Base-by-base conservation (phyloP, 2,797 vertebrate genomes). In the Bovichtus diacanthus region DNA sequence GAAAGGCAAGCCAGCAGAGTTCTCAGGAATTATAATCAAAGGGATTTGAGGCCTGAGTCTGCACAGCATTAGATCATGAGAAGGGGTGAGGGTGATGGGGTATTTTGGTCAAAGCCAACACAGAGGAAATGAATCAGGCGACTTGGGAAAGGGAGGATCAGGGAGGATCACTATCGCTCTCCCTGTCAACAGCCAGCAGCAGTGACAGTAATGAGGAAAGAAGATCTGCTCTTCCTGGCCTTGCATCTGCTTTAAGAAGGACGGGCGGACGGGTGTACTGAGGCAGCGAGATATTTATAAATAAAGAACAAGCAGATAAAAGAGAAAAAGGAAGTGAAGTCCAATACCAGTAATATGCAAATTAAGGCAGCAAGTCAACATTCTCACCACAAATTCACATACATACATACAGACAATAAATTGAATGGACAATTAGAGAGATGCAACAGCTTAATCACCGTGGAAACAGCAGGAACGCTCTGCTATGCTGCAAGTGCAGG, bases 381-480 rank as follows among this genome's bases (percentile, higher is more conserved):
- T 29, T 56, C 4, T 38, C 39, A 51, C 29, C 43, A 70, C 58
- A 56, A 71, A 78, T 77, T 56, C 63, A 55, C 38, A 62, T 12
- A 51, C 10, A 54, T 13, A 53, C 8, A 2, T 13, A 9, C 53
- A 23, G 27, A 31, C 31, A 34, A 49, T 36, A 76, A 70, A 71
- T 43, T n/a, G 77, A 70, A 79, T 16, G 61, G 60, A 64, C 70
- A 69, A 80, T 80, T 86, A 84, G 36, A 43, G 63, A 54, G 61
- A 55, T 53, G 75, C 56, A 76, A 70, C 64, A 47, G 81, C 85
- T 79, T 80, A 77, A 90, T 92, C 81, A 70, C 68, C 11, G 68
- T 84, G 81, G 80, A 88, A 86, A 85, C 80, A 72, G 82, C 60
- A 79, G 64, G 62, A 70, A 59, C 53, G 19, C 74, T 83, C 43